These are phyloP conservation scores for Acronicta leporina DNA, from an alignment of 2,888 invertebrate genomes.

Conservation along the genomic window DNA sequence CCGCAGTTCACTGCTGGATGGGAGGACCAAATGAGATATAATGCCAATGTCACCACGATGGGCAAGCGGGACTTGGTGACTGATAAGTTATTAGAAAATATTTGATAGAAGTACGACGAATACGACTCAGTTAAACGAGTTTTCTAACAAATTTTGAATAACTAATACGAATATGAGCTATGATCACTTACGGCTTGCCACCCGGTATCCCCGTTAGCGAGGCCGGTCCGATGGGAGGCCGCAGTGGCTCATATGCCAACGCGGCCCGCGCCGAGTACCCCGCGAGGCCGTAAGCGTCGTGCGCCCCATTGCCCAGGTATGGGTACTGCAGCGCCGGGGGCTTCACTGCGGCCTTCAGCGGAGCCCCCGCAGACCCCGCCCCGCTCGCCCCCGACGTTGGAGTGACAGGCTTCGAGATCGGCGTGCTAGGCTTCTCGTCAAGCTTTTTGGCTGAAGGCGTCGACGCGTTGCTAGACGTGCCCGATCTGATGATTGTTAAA, in stretches of 20 bases:
- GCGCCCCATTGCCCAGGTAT: slow-evolving; percentile 87
- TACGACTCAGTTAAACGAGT: slow-evolving; percentile 20
- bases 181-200: slow-evolving; percentile 94
- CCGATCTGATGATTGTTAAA: slow-evolving; percentile 89
- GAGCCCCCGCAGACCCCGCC: slow-evolving; percentile 89
- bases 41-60: slow-evolving; percentile 50
- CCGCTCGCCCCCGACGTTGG: slow-evolving; percentile 92
- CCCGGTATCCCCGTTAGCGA: slow-evolving; percentile 92
- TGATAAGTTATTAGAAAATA: slow-evolving; percentile 24
- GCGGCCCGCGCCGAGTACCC: slow-evolving; percentile 87
- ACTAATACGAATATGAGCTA: slow-evolving; percentile 50
- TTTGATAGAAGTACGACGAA: slow-evolving; percentile 20
- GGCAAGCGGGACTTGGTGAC: slow-evolving; percentile 51
- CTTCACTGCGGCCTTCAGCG: slow-evolving; percentile 88
- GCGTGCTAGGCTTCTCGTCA: slow-evolving; percentile 96
- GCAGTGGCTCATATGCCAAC: slow-evolving; percentile 84
- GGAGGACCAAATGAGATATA: slow-evolving; percentile 16
- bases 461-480: slow-evolving; percentile 97
- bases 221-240: slow-evolving; percentile 86
- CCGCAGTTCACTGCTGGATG: slow-evolving; percentile 49
- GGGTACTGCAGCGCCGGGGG: slow-evolving; percentile 91
- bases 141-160: slow-evolving; percentile 51
- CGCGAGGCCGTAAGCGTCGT: slow-evolving; percentile 85
- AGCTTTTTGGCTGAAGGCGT: slow-evolving; percentile 96
- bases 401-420: slow-evolving; percentile 96